Percentiles rank a stretch among this genome's conserved stretches.
phyloP scores from a whole-genome alignment of 1,140 invertebrate species.

The Wiebesia pumilae region DNA sequence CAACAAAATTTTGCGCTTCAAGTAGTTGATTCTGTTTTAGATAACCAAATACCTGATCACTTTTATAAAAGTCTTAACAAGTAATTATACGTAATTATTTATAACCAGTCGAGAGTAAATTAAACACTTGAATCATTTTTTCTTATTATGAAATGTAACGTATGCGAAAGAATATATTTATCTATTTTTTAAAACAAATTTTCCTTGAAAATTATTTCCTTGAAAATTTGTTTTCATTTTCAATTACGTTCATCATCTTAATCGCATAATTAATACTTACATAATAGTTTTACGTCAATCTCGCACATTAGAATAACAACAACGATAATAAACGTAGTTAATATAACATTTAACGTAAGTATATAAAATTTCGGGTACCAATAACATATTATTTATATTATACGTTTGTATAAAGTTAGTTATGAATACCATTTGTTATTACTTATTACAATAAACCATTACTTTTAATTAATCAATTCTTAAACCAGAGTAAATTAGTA shows the following conservation, averaged over 20 bases:
- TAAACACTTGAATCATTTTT: too few species aligned
- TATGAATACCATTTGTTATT: not conserved
- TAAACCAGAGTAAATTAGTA: not conserved
- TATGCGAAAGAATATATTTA: too few species aligned
- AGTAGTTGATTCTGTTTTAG: not conserved
- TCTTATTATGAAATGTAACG: too few species aligned
- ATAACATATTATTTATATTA: conserved; percentile 62
- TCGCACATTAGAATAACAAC: conserved; percentile 38
- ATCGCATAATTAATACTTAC: conserved; percentile 21
- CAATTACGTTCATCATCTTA: not conserved
- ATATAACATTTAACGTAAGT: conserved; percentile 65
- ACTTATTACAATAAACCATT: too few species aligned
- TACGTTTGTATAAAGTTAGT: conserved; percentile 16
- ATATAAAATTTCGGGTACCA: conserved; percentile 69
- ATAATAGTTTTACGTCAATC: conserved; percentile 39
- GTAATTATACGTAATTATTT: not conserved
- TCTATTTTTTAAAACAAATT: too few species aligned
- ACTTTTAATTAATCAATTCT: not conserved
- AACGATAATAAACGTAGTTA: conserved; percentile 58
- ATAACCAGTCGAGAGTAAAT: too few species aligned
- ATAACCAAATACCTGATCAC: conserved; percentile 20
- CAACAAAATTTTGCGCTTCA: not conserved
- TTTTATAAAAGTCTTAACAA: conserved; percentile 18
- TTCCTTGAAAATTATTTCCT: too few species aligned
- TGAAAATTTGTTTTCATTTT: not conserved